A percentile compares a stretch with the other conserved stretches of the same genome.
Conservation (phyloP, 2,797 vertebrate species). For the Pseudochromis fuscus region DNA sequence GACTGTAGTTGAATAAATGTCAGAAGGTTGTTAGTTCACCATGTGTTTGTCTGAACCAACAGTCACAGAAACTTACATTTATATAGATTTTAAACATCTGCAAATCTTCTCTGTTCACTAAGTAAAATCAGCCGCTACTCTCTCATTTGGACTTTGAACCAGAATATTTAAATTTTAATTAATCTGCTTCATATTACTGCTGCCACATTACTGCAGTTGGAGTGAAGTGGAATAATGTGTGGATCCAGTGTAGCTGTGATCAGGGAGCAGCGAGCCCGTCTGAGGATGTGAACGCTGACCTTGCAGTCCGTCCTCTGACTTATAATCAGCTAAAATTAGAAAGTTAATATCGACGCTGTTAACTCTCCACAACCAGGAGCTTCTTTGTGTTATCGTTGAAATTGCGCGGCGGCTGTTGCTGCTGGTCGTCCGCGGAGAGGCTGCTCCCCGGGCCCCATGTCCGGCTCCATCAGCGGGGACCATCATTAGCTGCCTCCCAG, state of each 20-base stretch:
- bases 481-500: constrained; percentile 41
- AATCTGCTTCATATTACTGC: background rate
- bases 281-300: constrained; percentile 8
- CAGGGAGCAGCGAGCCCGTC: background rate
- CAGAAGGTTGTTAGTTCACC: background rate
- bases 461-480: constrained; percentile 38
- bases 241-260: background rate
- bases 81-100: background rate
- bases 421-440: constrained; percentile 28
- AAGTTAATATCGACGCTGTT: constrained; percentile 24
- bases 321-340: constrained; percentile 13
- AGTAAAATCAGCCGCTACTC: background rate
- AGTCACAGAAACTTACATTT: background rate
- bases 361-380: constrained; percentile 19
- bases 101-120: no score
- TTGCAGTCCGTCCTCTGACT: constrained; percentile 14
- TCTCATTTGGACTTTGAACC: background rate
- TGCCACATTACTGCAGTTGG: background rate
- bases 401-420: background rate
- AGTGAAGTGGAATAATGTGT: background rate
- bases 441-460: constrained; percentile 30
- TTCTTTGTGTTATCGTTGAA: constrained; percentile 15
- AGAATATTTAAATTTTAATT: background rate
- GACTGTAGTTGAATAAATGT: no score
- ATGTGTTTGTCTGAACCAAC: no score